A percentile compares a stretch with the other conserved stretches of the same genome.
These are phyloP conservation scores for Lateolabrax maculatus DNA, from an alignment of 2,797 vertebrate species.

Conservation along the genomic window DNA sequence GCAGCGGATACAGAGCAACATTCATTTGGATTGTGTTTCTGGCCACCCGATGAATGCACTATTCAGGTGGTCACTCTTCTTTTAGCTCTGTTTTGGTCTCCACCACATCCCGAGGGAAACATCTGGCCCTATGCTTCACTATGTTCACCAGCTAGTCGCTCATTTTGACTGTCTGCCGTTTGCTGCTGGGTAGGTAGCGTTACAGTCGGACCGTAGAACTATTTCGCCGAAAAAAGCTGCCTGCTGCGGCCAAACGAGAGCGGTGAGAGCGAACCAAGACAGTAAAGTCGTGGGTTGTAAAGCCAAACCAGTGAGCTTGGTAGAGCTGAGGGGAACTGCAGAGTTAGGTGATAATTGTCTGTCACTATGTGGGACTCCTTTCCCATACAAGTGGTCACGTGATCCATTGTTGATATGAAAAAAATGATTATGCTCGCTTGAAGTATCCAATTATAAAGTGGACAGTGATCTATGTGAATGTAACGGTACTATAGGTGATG, in stretches of 20 bases:
- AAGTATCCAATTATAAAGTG: slow-evolving; percentile 43
- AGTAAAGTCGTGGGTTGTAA: not conserved
- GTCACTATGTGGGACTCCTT: not conserved
- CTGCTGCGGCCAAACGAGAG: not conserved
- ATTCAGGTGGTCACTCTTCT: not conserved
- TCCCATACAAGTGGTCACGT: slow-evolving; percentile 1
- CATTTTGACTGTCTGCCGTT: not conserved
- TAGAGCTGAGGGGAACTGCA: not conserved
- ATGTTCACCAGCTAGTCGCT: not conserved
- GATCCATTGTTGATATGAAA: not conserved
- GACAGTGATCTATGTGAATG: slow-evolving; percentile 55
- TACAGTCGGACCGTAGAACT: not conserved
- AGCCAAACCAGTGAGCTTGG: not conserved
- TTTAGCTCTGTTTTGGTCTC: not conserved
- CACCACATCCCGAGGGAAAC: not conserved
- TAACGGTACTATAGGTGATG: slow-evolving; percentile 51
- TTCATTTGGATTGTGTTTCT: not conserved
- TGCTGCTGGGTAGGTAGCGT: not conserved
- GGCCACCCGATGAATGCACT: not conserved
- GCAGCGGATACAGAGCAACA: not conserved
- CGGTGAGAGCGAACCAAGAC: not conserved
- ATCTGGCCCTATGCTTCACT: not conserved
- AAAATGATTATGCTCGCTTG: not conserved
- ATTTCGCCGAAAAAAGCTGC: not conserved
- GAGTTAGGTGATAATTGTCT: not conserved